Evolutionary conservation across 2,888 invertebrate species (phyloP), one percentile per base, ranked within the genome.

Genomic region (Pachliopta kotzebuea): DNA sequence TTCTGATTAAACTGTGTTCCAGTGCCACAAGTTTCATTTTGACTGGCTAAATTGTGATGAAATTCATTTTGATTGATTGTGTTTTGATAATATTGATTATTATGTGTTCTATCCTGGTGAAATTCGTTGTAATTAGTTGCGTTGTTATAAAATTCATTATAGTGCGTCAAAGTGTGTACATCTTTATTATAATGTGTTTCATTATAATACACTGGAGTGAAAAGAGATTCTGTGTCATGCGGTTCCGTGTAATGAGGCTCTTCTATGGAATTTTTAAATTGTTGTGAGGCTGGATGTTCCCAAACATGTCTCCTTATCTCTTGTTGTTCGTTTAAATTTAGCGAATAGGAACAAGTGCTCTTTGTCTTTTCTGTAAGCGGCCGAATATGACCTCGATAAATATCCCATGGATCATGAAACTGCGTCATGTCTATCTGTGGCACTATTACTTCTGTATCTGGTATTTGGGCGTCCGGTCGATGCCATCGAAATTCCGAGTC

Each of bases 331-430:
- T 84, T 80, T 23, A 71, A 50, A 66, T 71, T 74, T 62, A 69
- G 72, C 49, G 55, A 42, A 53, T 75, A 69, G 52, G 68, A 68
- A n/a, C 57, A 69, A 52, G 67, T 69, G n/a, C 57, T 70, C 29
- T 67, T 53, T 31, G 63, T 63, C 56, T 80, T 75, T 29, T 83
- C 75, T 56, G 71, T 69, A 56, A 72, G 75, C 7, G 84, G 85
- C 59, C 88, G 90, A 73, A 92, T 89, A 68, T 91, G 84, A 72
- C 92, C 92, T 81, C 92, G 90, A 81, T 95, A 95, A 76, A 93
- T 91, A 74, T 95, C 94, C 96, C 96, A 96, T 63, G 96, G 96
- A 92, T 96, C 96, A 85, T 84, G 76, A 70, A 86, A 81, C 67
- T 87, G 78, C 45, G 79, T 69, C 71, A 82, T 65, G 67, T 88